Evolutionary conservation across 2,113 vertebrate genomes (phyloP), one percentile per base, ranked within the genome.

Genomic region (Eupsittula cactorum): DNA sequence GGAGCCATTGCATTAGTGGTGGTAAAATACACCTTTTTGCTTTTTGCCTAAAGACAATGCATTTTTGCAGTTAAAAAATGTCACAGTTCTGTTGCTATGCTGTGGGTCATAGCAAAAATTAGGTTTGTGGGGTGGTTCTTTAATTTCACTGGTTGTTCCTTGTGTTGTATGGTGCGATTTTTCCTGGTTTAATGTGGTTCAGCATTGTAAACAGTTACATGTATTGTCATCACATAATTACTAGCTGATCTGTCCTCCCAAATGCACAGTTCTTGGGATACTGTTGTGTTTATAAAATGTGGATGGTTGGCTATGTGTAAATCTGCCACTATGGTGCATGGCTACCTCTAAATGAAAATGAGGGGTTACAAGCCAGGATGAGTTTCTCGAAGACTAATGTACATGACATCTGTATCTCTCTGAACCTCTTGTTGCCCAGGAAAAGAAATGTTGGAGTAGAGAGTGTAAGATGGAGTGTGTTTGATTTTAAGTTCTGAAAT

Each of bases 401-500:
- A 8, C 27, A 16, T 47, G 50, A 18, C 12, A 35, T 28, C 65
- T 75, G 29, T 80, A 23, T 52, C 20, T 76, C 39, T 70, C 35
- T 35, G 20, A 35, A 71, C 37, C 63, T 9, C 24, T 70, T 44
- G 21, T 68, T 94, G 57, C 7, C 4, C 24, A 49, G 70, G 83
- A 55, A 64, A 44, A 79, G 3, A 5, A 52, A 69, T 23, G 14
- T 13, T 73, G 35, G 44, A 64, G 44, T 68, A 53, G 49, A 70
- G 23, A 5, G 3, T 49, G 10, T 46, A 41, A 89, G 67, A 59
- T 82, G 46, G 37, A 83, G 64, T 33, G 8, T 0, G 1, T 18
- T 82, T 88, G 73, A 63, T 18, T 86, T 94, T 57, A 78, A 78
- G 46, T 92, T 71, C 35, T 68, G 76, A 64, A 92, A 62, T 70